A percentile compares a stretch with the other conserved stretches of the same genome.
Conservation (phyloP, 2,113 vertebrate genomes). For the Istiophorus platypterus region DNA sequence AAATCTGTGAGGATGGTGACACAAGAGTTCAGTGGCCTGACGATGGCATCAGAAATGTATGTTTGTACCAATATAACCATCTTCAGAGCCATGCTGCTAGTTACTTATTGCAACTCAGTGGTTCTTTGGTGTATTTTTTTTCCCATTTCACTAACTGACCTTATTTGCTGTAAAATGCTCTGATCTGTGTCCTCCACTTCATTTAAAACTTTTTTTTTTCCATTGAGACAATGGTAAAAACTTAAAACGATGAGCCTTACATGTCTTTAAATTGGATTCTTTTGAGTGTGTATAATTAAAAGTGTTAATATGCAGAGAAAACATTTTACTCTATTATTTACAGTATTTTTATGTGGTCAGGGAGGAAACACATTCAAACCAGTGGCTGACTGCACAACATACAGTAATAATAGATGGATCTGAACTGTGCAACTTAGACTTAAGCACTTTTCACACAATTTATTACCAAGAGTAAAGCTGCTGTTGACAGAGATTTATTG, state of each 20-base stretch:
- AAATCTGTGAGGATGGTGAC: neutral
- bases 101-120: neutral
- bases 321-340: neutral
- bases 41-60: no score
- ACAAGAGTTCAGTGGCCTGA: no score
- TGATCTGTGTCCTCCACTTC: no score
- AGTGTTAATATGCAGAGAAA: neutral
- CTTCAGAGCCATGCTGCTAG: neutral
- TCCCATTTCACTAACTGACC: neutral
- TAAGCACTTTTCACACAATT: neutral
- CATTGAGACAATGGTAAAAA: no score
- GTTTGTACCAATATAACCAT: no score
- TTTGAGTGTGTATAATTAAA: neutral
- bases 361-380: neutral
- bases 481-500: slow-evolving; percentile 1
- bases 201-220: neutral
- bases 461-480: neutral
- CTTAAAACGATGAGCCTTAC: neutral
- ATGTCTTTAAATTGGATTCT: neutral
- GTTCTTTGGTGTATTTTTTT: neutral
- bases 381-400: neutral
- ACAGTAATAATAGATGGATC: neutral
- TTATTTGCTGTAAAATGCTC: neutral
- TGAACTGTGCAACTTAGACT: neutral
- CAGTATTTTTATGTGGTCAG: neutral